These are phyloP conservation scores for Perca flavescens DNA, from an alignment of 2,113 vertebrate genomes.

Conservation along the genomic window DNA sequence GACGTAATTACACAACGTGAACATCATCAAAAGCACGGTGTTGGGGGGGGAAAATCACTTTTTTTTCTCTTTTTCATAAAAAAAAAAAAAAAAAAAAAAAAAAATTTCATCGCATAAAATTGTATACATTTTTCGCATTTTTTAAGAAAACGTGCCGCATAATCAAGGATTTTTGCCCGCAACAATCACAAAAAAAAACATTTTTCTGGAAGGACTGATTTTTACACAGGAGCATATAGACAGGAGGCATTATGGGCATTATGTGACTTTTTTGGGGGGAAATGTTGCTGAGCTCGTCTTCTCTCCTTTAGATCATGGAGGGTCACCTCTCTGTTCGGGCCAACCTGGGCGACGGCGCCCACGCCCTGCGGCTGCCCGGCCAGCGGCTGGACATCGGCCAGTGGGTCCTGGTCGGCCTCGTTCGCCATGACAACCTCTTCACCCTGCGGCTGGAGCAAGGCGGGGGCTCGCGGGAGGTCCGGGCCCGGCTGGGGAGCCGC, in stretches of 20 bases:
- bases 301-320: slow-evolving; percentile 80
- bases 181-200: too few relatives aligned
- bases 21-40: too few relatives aligned
- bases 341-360: slow-evolving; percentile 84
- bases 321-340: slow-evolving; percentile 85
- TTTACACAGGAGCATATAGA: too few relatives aligned
- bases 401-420: slow-evolving; percentile 87
- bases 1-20: too few relatives aligned
- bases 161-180: too few relatives aligned
- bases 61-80: too few relatives aligned
- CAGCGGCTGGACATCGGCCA: slow-evolving; percentile 88
- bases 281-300: not conserved
- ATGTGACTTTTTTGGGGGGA: not conserved
- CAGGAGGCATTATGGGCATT: not conserved
- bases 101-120: too few relatives aligned
- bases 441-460: slow-evolving; percentile 87
- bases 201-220: too few relatives aligned
- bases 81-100: too few relatives aligned
- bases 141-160: too few relatives aligned
- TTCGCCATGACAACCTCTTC: slow-evolving; percentile 88
- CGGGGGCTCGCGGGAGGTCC: slow-evolving; percentile 87
- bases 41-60: too few relatives aligned
- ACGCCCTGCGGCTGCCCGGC: slow-evolving; percentile 79
- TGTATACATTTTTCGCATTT: too few relatives aligned
- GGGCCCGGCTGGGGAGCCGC: slow-evolving; percentile 77